These are phyloP conservation scores for Phataginus tricuspis DNA, from an alignment of 2,797 vertebrate genomes.

Conservation along the genomic window DNA sequence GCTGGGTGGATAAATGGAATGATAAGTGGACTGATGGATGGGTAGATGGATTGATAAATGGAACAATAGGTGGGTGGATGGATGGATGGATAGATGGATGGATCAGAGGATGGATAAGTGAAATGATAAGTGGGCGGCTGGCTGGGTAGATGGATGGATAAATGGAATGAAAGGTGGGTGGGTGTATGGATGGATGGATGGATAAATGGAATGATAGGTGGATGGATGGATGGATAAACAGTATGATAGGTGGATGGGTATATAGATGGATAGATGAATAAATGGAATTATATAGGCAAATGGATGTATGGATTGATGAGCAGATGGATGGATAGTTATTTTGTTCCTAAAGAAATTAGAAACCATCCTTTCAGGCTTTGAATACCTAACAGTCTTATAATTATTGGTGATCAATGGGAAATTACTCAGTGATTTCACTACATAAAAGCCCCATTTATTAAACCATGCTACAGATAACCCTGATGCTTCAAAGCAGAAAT, in stretches of 20 bases:
- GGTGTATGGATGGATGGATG: not conserved
- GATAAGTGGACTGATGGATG: not conserved
- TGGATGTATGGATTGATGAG: not conserved
- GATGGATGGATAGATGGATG: not conserved
- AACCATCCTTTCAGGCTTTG: not conserved
- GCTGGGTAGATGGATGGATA: too few species aligned
- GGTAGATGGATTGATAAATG: not conserved
- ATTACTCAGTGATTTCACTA: constrained; percentile 59
- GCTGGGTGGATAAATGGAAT: not conserved
- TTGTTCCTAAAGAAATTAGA: constrained; percentile 37
- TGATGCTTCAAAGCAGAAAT: not conserved
- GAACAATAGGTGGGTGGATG: too few species aligned
- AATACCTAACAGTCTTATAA: not conserved
- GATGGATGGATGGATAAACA: not conserved
- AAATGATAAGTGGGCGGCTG: too few species aligned
- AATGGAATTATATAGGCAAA: not conserved
- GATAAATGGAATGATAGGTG: not conserved
- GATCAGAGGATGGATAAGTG: too few species aligned
- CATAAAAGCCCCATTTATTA: constrained; percentile 62
- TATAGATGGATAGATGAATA: not conserved
- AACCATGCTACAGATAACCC: constrained; percentile 57
- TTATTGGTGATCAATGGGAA: constrained; percentile 57
- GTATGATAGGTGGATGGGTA: not conserved
- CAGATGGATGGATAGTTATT: not conserved
- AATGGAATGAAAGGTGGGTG: too few species aligned